Evolutionary conservation across 2,113 vertebrate genomes (phyloP).

Genomic region (Rhynchomys soricoides): DNA sequence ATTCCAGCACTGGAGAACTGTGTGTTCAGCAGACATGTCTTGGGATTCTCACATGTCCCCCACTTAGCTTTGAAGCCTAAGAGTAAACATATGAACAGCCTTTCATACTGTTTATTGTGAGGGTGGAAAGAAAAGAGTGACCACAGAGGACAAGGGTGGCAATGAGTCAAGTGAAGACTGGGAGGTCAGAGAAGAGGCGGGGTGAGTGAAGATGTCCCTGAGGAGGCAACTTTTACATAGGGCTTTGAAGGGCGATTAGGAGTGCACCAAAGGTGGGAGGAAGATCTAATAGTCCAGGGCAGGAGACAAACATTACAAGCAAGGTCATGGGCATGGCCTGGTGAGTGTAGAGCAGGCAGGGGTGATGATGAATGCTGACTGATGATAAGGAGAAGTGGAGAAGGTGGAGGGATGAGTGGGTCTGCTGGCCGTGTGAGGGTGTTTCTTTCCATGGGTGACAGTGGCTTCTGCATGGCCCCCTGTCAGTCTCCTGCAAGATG

Average conservation of each 20-base stretch:
- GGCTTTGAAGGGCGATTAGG: conserved; percentile 49
- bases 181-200: neutral
- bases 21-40: neutral
- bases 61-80: neutral
- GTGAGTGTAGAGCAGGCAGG: neutral
- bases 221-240: neutral
- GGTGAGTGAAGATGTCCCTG: neutral
- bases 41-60: neutral
- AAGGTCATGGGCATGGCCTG: neutral
- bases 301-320: neutral
- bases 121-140: neutral
- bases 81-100: neutral
- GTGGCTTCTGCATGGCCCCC: neutral
- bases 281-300: neutral
- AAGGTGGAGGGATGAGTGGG: neutral
- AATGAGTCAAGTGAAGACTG: neutral
- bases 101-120: neutral
- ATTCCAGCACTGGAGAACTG: neutral
- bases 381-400: neutral
- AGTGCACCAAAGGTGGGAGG: neutral
- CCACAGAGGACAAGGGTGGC: neutral
- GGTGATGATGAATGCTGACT: rapidly evolving
- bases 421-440: neutral
- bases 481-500: neutral
- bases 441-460: neutral